Conservation (phyloP, 1,140 invertebrate genomes). For the Temnothorax longispinosus region DNA sequence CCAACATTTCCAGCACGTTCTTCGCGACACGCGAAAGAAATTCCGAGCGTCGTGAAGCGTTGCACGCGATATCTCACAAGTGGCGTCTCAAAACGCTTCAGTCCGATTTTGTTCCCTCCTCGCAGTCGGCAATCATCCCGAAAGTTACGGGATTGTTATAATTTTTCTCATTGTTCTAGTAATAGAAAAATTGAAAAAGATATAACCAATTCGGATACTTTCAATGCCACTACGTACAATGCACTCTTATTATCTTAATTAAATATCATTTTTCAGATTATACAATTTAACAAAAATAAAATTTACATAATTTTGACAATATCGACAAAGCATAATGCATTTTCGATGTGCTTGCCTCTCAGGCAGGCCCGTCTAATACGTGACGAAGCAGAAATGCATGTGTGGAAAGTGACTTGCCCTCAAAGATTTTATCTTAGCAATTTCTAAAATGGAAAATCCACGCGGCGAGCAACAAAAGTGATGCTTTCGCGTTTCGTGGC, state of each 20-base stretch:
- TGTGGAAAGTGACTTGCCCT: neutral
- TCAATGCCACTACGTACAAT: neutral
- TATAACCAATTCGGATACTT: neutral
- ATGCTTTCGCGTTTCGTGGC: neutral
- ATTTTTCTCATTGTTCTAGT: neutral
- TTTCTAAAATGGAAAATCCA: conserved; percentile 54
- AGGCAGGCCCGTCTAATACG: neutral
- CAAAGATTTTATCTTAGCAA: conserved; percentile 22
- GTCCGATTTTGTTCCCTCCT: neutral
- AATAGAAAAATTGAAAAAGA: neutral
- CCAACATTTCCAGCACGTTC: conserved; percentile 28
- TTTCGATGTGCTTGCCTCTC: neutral
- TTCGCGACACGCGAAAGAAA: conserved; percentile 45
- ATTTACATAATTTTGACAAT: neutral
- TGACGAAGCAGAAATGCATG: neutral
- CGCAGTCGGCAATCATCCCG: neutral
- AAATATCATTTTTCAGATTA: neutral
- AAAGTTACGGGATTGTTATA: neutral
- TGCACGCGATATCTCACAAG: conserved; percentile 49
- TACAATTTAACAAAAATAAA: neutral
- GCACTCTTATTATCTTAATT: neutral
- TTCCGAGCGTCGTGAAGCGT: conserved; percentile 16
- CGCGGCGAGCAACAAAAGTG: conserved; percentile 33
- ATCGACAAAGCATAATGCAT: neutral
- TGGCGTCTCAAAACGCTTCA: neutral